Percentiles rank a stretch among this genome's conserved stretches.
Evolutionary conservation across 2,888 invertebrate species (phyloP).

Genomic region (Carterocephalus palaemon): DNA sequence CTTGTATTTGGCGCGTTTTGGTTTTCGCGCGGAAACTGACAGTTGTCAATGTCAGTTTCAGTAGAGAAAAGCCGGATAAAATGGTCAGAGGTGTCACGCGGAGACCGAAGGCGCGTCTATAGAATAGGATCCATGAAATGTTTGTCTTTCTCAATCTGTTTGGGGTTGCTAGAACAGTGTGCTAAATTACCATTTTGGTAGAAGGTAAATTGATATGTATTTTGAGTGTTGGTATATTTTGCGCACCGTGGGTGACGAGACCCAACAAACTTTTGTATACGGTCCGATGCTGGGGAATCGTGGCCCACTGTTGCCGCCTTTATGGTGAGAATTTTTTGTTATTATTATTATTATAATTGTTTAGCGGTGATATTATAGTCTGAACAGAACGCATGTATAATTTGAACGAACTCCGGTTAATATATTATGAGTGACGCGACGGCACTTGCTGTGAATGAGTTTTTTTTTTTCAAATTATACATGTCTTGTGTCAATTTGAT

Average conservation of each 20-base stretch:
- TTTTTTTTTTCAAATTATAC: slow-evolving; percentile 3
- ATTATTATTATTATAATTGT: slow-evolving; percentile 4
- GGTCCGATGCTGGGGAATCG: not conserved
- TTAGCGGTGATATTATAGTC: slow-evolving; percentile 3
- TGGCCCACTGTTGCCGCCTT: not conserved
- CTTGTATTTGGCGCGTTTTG: not conserved
- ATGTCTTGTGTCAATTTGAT: not conserved
- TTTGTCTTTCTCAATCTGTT: no score
- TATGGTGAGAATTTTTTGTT: slow-evolving; percentile 2
- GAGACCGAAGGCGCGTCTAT: no score
- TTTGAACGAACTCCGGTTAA: not conserved
- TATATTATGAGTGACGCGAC: no score
- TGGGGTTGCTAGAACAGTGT: no score
- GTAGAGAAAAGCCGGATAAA: not conserved
- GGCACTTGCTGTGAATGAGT: no score
- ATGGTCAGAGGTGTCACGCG: not conserved
- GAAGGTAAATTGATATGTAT: no score
- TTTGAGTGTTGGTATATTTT: no score
- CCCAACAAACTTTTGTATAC: no score
- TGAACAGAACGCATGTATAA: not conserved
- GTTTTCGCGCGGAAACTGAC: not conserved
- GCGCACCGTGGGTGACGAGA: no score
- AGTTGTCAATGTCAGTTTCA: no score
- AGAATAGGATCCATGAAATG: no score
- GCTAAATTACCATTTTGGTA: no score